Conservation (phyloP, 2,797 vertebrate genomes). For the Leuciscus waleckii region DNA sequence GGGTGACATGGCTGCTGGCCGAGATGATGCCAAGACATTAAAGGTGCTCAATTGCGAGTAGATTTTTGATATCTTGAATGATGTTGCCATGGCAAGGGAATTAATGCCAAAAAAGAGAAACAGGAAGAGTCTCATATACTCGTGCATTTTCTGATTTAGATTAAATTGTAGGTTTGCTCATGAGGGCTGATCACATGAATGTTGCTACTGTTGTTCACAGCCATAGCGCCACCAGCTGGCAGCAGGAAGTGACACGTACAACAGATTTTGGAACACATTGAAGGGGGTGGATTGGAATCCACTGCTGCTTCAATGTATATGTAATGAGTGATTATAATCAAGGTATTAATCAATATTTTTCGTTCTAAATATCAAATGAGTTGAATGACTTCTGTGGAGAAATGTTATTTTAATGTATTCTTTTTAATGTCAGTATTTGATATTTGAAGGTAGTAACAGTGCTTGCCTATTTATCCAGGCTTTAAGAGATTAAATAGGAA, state of each 20-base stretch:
- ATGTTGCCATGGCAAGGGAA: neutral
- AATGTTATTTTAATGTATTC: too few species aligned
- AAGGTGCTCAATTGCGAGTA: neutral
- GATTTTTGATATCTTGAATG: neutral
- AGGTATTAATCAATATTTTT: too few species aligned
- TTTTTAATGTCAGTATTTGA: too few species aligned
- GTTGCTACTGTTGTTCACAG: neutral
- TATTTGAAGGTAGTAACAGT: too few species aligned
- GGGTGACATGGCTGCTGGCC: too few species aligned
- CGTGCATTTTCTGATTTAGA: neutral
- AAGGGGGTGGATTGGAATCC: too few species aligned
- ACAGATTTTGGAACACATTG: neutral
- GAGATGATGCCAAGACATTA: neutral
- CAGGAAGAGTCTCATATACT: neutral
- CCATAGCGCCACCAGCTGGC: neutral
- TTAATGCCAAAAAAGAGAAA: neutral
- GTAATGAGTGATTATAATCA: too few species aligned
- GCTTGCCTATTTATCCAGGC: too few species aligned
- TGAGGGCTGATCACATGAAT: neutral
- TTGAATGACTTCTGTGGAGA: too few species aligned
- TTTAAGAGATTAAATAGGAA: too few species aligned
- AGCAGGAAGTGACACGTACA: neutral
- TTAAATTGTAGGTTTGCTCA: neutral
- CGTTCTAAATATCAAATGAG: too few species aligned
- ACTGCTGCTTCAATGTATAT: too few species aligned